phyloP scores from a whole-genome alignment of 2,888 invertebrate genomes.

The Argyresthia goedartella region DNA sequence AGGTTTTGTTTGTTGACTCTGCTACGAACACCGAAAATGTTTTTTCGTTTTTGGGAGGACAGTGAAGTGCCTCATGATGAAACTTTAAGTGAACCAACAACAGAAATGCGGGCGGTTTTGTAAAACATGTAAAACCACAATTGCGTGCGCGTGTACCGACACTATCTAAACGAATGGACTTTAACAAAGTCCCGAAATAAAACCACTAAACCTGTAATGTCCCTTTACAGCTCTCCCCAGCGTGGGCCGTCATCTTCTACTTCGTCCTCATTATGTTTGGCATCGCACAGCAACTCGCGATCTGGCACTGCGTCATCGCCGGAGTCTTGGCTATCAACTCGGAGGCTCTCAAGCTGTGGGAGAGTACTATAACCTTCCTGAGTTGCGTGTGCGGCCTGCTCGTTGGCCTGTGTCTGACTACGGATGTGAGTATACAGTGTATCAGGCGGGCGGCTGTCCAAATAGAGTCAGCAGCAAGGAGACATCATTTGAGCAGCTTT shows the following conservation, averaged over 20 bases:
- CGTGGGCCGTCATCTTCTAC: slow-evolving; percentile 91
- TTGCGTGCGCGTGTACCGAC: too few relatives aligned
- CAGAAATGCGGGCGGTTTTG: too few relatives aligned
- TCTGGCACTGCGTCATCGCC: slow-evolving; percentile 92
- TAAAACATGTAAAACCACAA: too few relatives aligned
- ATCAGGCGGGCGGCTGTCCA: background rate
- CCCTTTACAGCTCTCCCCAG: slow-evolving; percentile 77
- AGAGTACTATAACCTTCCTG: slow-evolving; percentile 85
- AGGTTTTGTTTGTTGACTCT: too few relatives aligned
- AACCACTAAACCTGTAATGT: too few relatives aligned
- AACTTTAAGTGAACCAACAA: too few relatives aligned
- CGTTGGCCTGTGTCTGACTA: slow-evolving; percentile 87
- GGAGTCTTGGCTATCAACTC: slow-evolving; percentile 85
- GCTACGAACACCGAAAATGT: too few relatives aligned
- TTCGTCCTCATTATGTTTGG: slow-evolving; percentile 88
- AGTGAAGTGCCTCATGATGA: too few relatives aligned
- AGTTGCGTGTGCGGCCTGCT: slow-evolving; percentile 87
- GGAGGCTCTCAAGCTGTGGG: slow-evolving; percentile 80
- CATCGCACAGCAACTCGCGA: slow-evolving; percentile 88
- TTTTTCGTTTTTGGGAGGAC: too few relatives aligned
- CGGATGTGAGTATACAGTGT: slow-evolving; percentile 75
- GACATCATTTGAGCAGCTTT: background rate
- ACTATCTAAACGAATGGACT: too few relatives aligned
- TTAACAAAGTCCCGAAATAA: too few relatives aligned
- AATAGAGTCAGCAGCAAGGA: too few relatives aligned